Evolutionary conservation across 2,888 invertebrate genomes (phyloP), one percentile per base, ranked within the genome.

Genomic region (Argyresthia albistria): DNA sequence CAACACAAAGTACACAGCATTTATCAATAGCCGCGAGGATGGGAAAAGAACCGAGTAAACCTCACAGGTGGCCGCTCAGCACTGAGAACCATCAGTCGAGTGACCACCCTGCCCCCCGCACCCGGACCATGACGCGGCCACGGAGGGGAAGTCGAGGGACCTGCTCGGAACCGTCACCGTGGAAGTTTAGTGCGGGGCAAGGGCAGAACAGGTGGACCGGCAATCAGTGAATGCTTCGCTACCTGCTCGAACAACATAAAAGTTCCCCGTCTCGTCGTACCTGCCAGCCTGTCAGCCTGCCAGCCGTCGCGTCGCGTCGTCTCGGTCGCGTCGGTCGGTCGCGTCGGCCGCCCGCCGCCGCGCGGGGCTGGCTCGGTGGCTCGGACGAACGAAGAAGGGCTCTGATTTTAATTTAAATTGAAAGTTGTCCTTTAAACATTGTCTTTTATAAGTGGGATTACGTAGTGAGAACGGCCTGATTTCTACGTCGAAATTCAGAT

Each of bases 21-120:
- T 64, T 65, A 65, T 71, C 70, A 69, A 67, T 66, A 67, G 66
- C 54, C 61, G 57, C 57, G 63, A 58, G 6, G 25, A 69, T 63
- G 64, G 47, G 65, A 69, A 66, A 67, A 66, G 62, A 69, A 62
- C 69, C 74, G 73, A 76, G 73, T 76, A 69, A 60, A 66, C 72
- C 69, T 69, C 74, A 78, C 81, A 80, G 79, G 76, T 78, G 81
- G 77, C 70, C 76, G 73, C 70, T 69, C 72, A 69, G 73, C 66
- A 80, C 78, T 77, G 75, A 65, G 65, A 61, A 65, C 67, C 65
- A 59, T 57, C 58, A 58, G 57, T 57, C 45, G 49, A 57, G 58
- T 65, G 64, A 55, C 70, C 62, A 49, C 71, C 69, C 62, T 62
- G 64, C 62, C 68, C 64, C 74, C 69, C 69, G 62, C 68, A 46